phyloP scores from a whole-genome alignment of 2,113 vertebrate species.

The Cinclus cinclus region DNA sequence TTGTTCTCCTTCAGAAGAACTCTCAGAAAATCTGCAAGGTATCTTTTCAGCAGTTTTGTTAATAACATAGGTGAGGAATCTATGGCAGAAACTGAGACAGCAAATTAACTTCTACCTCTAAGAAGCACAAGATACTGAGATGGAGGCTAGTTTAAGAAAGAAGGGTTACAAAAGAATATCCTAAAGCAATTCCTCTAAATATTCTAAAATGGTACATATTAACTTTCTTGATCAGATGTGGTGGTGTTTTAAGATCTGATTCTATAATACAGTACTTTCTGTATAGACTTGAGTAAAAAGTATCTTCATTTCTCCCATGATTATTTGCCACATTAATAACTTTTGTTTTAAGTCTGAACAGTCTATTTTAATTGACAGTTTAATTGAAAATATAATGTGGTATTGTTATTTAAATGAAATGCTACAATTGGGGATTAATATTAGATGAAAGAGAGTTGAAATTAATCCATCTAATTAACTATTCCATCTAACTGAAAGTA shows the following conservation, averaged over 20 bases:
- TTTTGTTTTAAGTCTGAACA: not conserved
- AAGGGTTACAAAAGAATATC: not conserved
- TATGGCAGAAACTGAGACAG: not conserved
- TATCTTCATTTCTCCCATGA: not conserved
- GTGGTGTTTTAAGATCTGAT: not conserved
- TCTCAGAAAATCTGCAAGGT: not conserved
- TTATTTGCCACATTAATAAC: not conserved
- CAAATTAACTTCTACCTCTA: not conserved
- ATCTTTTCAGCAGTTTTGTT: not conserved
- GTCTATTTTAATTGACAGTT: slow-evolving; percentile 5
- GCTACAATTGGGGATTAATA: not conserved
- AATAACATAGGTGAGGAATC: not conserved
- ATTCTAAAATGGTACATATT: not conserved
- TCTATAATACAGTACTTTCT: not conserved
- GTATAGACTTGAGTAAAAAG: not conserved
- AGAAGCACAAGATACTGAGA: not conserved
- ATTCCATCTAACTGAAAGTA: not conserved
- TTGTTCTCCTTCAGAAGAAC: not conserved
- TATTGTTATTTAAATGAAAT: slow-evolving; percentile 41
- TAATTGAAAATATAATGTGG: slow-evolving; percentile 1
- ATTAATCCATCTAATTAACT: not conserved
- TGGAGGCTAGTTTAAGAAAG: not conserved
- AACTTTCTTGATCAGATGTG: not conserved
- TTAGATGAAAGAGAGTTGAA: slow-evolving; percentile 18
- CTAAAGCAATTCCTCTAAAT: not conserved